Evolutionary conservation across 1,140 invertebrate species (phyloP).

Genomic region (Stenopsyche tienmushanensis): DNA sequence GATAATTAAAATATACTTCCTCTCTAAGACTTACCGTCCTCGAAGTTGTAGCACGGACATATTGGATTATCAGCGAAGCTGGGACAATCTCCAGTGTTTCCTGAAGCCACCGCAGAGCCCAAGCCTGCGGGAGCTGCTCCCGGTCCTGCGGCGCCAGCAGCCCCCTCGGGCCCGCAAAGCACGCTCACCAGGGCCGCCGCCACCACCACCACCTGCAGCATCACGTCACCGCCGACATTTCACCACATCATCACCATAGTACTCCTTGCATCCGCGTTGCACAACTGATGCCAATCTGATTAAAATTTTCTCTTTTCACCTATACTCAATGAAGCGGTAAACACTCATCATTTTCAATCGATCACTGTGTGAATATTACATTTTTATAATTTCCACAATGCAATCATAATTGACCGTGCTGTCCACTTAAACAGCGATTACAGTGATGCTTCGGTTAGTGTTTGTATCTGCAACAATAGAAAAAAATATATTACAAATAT

Average conservation of each 20-base stretch:
- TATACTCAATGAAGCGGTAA: too few relatives aligned
- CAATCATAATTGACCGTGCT: too few relatives aligned
- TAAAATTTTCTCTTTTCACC: too few relatives aligned
- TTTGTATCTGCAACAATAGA: too few relatives aligned
- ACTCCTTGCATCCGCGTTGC: neutral
- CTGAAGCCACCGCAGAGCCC: neutral
- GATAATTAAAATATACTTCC: too few relatives aligned
- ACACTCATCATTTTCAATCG: too few relatives aligned
- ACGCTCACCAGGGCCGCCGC: slow-evolving; percentile 26
- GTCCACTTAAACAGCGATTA: too few relatives aligned
- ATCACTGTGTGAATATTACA: too few relatives aligned
- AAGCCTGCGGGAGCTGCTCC: slow-evolving; percentile 2
- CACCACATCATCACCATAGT: neutral
- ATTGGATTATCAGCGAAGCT: slow-evolving; percentile 69
- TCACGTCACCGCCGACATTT: slow-evolving; percentile 23
- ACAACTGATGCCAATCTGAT: neutral
- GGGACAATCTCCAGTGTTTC: slow-evolving; percentile 57
- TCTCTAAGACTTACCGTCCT: slow-evolving; percentile 64
- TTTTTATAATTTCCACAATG: too few relatives aligned
- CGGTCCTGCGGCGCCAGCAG: slow-evolving; percentile 8
- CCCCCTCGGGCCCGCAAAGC: slow-evolving; percentile 3
- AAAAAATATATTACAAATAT: too few relatives aligned
- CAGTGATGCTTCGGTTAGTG: too few relatives aligned
- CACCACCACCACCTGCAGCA: slow-evolving; percentile 30
- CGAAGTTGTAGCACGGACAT: slow-evolving; percentile 89